Conservation (phyloP, 2,113 vertebrate species). For the Podiceps cristatus region DNA sequence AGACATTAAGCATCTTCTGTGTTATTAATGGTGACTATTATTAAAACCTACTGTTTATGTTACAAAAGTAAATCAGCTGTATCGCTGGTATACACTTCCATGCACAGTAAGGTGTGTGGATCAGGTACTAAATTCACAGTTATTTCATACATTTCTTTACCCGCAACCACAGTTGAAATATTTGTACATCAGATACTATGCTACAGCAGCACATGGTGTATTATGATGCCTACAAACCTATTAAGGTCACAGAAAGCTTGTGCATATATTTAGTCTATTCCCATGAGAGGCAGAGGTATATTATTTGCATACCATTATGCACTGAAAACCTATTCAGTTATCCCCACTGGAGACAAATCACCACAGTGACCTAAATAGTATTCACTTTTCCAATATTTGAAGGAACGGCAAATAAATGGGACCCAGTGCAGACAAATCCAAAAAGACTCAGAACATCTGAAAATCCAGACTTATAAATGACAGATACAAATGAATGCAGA, state of each 20-base stretch:
- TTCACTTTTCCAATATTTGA: constrained; percentile 30
- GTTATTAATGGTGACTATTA: background rate
- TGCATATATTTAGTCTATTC: constrained; percentile 40
- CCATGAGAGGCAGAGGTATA: constrained; percentile 18
- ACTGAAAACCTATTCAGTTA: constrained; percentile 45
- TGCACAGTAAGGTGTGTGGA: background rate
- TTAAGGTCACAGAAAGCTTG: constrained; percentile 54
- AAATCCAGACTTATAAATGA: background rate
- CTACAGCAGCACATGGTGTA: background rate
- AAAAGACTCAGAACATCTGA: background rate
- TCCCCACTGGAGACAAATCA: constrained; percentile 41
- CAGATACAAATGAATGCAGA: constrained; percentile 15
- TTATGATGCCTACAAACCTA: constrained; percentile 33
- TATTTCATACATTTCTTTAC: background rate
- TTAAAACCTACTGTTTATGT: background rate
- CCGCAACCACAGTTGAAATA: background rate
- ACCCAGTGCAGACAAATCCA: constrained; percentile 6
- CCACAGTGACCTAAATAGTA: constrained; percentile 55
- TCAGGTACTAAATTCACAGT: background rate
- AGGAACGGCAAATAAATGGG: constrained; percentile 39
- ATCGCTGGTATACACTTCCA: background rate
- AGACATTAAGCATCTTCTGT: background rate
- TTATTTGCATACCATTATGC: constrained; percentile 68
- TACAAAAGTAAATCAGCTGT: background rate
- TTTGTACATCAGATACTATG: background rate